phyloP scores from a whole-genome alignment of 2,113 vertebrate genomes.

The Hippocampus comes region DNA sequence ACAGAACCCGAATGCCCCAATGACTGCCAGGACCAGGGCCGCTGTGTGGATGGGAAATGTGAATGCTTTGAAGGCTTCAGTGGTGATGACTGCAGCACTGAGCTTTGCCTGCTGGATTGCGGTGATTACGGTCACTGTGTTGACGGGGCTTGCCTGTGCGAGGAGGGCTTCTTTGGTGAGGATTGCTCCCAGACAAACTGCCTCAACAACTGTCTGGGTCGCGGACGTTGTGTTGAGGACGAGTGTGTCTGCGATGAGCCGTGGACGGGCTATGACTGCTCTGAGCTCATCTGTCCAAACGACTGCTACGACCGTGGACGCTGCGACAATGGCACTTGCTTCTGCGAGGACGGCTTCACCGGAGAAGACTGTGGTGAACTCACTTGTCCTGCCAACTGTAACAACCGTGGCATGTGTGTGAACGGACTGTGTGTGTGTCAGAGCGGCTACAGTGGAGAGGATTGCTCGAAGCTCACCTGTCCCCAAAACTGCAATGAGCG shows the following conservation, averaged over 20 bases:
- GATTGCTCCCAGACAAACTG: slow-evolving; percentile 86
- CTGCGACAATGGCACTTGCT: slow-evolving; percentile 90
- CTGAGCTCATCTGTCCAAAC: slow-evolving; percentile 90
- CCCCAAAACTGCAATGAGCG: slow-evolving; percentile 79
- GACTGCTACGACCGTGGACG: slow-evolving; percentile 96
- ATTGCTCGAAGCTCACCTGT: slow-evolving; percentile 83
- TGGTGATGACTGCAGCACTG: slow-evolving; percentile 80
- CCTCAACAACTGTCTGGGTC: slow-evolving; percentile 85
- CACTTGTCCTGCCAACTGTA: slow-evolving; percentile 82
- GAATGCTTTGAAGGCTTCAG: slow-evolving; percentile 88
- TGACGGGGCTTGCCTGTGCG: slow-evolving; percentile 81
- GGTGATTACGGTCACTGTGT: slow-evolving; percentile 81
- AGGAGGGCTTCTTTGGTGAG: slow-evolving; percentile 79
- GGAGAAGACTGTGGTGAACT: slow-evolving; percentile 87
- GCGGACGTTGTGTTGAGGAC: slow-evolving; percentile 83
- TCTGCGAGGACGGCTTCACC: slow-evolving; percentile 83
- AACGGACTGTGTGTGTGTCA: slow-evolving; percentile 84
- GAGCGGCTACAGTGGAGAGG: slow-evolving; percentile 79
- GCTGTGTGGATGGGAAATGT: slow-evolving; percentile 83
- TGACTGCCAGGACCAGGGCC: slow-evolving; percentile 94
- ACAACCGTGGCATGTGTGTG: slow-evolving; percentile 76
- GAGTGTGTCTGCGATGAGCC: slow-evolving; percentile 88
- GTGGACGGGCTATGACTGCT: slow-evolving; percentile 89
- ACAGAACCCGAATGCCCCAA: slow-evolving; percentile 80
- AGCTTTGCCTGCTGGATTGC: slow-evolving; percentile 83